Percentiles rank a stretch among this genome's conserved stretches.
Conservation (phyloP, 2,113 vertebrate species). For the Tenebrosternarchus preto region DNA sequence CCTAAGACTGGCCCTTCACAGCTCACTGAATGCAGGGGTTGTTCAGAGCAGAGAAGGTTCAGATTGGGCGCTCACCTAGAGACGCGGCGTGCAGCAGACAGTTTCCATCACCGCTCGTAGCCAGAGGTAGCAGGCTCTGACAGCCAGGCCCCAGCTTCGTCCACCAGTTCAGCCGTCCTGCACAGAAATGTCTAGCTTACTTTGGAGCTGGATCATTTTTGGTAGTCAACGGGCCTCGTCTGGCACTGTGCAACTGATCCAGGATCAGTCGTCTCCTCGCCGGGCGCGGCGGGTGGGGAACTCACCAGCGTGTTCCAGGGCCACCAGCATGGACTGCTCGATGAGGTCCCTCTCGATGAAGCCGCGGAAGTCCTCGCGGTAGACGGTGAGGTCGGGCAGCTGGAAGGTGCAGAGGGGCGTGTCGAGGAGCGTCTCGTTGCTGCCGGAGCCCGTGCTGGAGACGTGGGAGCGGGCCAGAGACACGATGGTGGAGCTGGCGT, state of each 20-base stretch:
- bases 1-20: no score
- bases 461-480: constrained; percentile 92
- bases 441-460: constrained; percentile 81
- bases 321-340: constrained; percentile 97
- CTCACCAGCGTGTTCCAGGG: constrained; percentile 93
- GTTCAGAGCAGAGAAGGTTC: not conserved
- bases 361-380: constrained; percentile 90
- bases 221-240: no score
- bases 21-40: no score
- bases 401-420: constrained; percentile 97
- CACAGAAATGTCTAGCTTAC: not conserved
- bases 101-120: constrained; percentile 94
- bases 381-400: constrained; percentile 92
- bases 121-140: constrained; percentile 89
- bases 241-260: no score
- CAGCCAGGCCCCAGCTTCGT: constrained; percentile 86
- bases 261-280: no score
- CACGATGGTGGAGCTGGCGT: constrained; percentile 93
- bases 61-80: constrained; percentile 77
- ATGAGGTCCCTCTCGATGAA: constrained; percentile 97
- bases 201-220: no score
- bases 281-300: not conserved
- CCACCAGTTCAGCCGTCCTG: constrained; percentile 98
- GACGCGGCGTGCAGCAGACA: constrained; percentile 95
- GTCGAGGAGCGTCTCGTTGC: constrained; percentile 84